Evolutionary conservation across 2,888 invertebrate genomes (phyloP), one percentile per base, ranked within the genome.

Genomic region (Lithophane semibrunnea): DNA sequence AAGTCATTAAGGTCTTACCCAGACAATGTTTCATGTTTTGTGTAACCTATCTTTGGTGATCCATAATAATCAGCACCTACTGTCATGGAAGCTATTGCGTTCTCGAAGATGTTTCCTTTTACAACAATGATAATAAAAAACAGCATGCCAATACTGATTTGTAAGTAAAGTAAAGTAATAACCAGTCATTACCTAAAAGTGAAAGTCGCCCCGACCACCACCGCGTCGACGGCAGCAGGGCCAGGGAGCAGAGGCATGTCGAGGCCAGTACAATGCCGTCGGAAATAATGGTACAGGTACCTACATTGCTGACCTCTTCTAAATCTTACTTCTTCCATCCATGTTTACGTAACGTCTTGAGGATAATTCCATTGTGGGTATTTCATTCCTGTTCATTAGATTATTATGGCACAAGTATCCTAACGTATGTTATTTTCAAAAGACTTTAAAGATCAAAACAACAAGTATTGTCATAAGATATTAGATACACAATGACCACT

Each of bases 381-480:
- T 66, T 54, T 84, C 8, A 29, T 77, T 89, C 92, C 92, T 93
- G 92, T 91, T 89, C 85, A 87, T 90, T 84, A 79, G 90, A 89
- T 84, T 81, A 92, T 91, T 91, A 89, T 88, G 86, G 90, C 88
- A 91, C 86, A 83, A 76, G 54, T 73, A 82, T 77, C 85, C 85
- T 82, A 84, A 75, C 75, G 42, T 54, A 74, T 63, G 73, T 82
- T 83, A 81, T 69, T 72, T 74, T 29, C 37, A 77, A 75, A 56
- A 70, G 52, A 52, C 37, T 56, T 54, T 42, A 63, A 60, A 74
- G 66, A 73, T 68, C 67, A 75, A 86, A 75, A 64, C 54, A 72
- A 13, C 49, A 78, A 86, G 72, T 67, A 84, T 75, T 73, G 72
- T 64, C 75, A 68, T 67, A 63, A 69, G 64, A 56, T 66, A 75